These are phyloP conservation scores for Diabrotica balteata DNA, from an alignment of 2,888 invertebrate genomes.

Conservation along the genomic window DNA sequence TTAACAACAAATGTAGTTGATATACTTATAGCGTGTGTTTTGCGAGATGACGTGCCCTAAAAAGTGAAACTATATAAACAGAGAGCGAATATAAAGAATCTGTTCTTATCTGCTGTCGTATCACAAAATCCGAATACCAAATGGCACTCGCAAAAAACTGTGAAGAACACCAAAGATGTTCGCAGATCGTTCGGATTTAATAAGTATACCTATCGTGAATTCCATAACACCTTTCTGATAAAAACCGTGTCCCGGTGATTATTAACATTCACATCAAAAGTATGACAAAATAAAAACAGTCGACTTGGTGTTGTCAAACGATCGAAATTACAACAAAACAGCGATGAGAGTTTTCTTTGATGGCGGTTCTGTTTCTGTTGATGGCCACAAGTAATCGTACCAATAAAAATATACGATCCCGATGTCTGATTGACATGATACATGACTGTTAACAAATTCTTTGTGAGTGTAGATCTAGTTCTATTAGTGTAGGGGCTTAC, in stretches of 20 bases:
- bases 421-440: conserved; percentile 53
- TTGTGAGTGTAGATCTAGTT: conserved; percentile 53
- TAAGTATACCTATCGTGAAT: conserved; percentile 36
- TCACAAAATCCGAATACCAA: conserved; percentile 17
- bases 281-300: conserved; percentile 41
- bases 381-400: conserved; percentile 36
- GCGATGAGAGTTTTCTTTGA: conserved; percentile 31
- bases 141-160: conserved; percentile 15
- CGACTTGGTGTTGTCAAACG: conserved; percentile 35
- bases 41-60: too few relatives aligned
- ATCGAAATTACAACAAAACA: conserved; percentile 31
- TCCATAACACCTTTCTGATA: conserved; percentile 42
- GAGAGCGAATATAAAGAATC: background rate
- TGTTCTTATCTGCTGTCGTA: conserved; percentile 8
- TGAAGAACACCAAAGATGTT: conserved; percentile 25
- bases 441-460: conserved; percentile 52
- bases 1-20: too few relatives aligned
- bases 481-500: conserved; percentile 43
- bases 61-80: too few relatives aligned
- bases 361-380: conserved; percentile 33
- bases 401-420: conserved; percentile 42
- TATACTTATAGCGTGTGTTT: too few relatives aligned
- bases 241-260: conserved; percentile 41
- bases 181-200: conserved; percentile 21
- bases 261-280: conserved; percentile 46